Evolutionary conservation across 2,113 vertebrate species (phyloP).

Genomic region (Baryphthengus martii): DNA sequence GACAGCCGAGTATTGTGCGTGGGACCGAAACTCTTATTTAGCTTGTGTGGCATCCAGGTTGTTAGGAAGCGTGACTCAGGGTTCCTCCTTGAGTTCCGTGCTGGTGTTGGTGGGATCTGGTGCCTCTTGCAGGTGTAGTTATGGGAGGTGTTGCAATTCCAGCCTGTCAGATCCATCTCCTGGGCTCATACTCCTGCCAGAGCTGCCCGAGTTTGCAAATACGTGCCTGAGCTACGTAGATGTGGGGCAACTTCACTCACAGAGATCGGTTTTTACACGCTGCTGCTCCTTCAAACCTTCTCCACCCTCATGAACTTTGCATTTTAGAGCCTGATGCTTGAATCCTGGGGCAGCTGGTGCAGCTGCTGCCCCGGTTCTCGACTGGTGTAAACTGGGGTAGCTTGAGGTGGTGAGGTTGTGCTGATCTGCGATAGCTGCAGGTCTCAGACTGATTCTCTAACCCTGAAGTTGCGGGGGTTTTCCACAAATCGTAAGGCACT

Average conservation of each 20-base stretch:
- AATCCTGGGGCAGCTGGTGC: neutral
- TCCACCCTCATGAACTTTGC: neutral
- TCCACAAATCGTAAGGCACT: neutral
- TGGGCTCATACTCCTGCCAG: neutral
- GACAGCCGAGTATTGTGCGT: neutral
- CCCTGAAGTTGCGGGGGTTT: neutral
- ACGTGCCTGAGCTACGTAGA: neutral
- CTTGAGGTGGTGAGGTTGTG: neutral
- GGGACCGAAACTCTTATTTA: neutral
- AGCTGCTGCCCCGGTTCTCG: neutral
- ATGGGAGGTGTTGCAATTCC: neutral
- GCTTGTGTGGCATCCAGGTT: neutral
- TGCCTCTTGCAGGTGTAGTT: conserved; percentile 32
- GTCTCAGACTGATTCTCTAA: neutral
- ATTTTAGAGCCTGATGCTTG: neutral
- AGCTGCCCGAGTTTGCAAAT: conserved; percentile 55
- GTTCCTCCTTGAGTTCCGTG: neutral
- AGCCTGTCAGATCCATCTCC: neutral
- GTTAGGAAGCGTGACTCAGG: conserved; percentile 1
- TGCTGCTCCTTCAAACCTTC: neutral
- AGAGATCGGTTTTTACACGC: neutral
- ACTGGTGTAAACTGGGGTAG: rapidly evolving
- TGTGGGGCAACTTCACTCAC: neutral
- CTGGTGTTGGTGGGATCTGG: neutral
- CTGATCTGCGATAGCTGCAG: neutral